Evolutionary conservation across 2,888 invertebrate genomes (phyloP), one percentile per base, ranked within the genome.

Genomic region (Tuberolachnus salignus): DNA sequence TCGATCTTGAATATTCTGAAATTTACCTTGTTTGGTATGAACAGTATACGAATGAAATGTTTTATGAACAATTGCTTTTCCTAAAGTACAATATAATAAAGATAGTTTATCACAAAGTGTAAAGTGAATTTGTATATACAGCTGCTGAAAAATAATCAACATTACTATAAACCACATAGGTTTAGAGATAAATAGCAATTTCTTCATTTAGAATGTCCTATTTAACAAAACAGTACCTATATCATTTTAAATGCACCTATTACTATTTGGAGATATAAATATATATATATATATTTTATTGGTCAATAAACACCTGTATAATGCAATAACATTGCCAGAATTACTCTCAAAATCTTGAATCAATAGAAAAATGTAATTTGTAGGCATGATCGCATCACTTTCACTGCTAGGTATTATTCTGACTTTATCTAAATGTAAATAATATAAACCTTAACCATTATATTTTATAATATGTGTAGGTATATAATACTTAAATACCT

Each of bases 31-130:
- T 53, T 94, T 94, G 0, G 93, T 90, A 57, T 95, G 86, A 0
- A 93, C 91, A 10, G 93, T 93, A 84, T 95, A 96, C 69, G 92
- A 91, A 85, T 94, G 94, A 83, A 93, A 91, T 0, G 94, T 94
- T 86, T 95, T 95, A 84, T 95, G 94, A 1, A 85, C 87, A 83
- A 88, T 86, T 80, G 86, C 87, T 81, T 84, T 86, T 70, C 88
- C 89, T 86, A 80, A 57, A 72, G 21, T 21, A 81, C n/a, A 81
- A 81, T 14, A 73, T 70, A 78, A 59, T 16, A 23, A 71, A 44
- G 13, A 21, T 63, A 13, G 1, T 44, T 19, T 19, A 64, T 26
- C 3, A 61, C 13, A 14, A 80, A 34, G 10, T 14, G 1, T 55
- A 57, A 10, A 44, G 13, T 16, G 63, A 46, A 42, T 51, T 70